phyloP scores from a whole-genome alignment of 2,888 invertebrate genomes.

The Lomographa bimaculata region DNA sequence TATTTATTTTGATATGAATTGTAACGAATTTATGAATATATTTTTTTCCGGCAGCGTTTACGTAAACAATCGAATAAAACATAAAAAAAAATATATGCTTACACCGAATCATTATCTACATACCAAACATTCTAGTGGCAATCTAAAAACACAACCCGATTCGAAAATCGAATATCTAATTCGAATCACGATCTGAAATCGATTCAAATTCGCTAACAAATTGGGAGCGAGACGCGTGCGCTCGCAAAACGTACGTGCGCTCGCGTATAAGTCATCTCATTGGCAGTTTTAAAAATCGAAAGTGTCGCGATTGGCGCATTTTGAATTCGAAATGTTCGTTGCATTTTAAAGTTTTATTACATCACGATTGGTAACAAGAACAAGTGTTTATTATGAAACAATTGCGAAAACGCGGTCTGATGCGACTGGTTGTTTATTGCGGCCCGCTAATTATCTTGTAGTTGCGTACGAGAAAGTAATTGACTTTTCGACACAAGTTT shows the following conservation, averaged over 20 bases:
- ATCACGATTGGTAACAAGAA: conserved; percentile 34
- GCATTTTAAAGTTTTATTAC: conserved; percentile 34
- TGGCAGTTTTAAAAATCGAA: conserved; percentile 55
- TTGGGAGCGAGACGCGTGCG: conserved; percentile 29
- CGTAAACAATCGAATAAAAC: too few species aligned
- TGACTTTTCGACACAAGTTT: conserved; percentile 6
- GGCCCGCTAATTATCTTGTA: conserved; percentile 17
- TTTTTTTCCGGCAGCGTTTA: too few species aligned
- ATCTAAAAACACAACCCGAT: conserved; percentile 37
- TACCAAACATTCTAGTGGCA: conserved; percentile 45
- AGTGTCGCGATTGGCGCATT: conserved; percentile 52
- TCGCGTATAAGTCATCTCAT: conserved; percentile 31
- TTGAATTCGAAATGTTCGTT: conserved; percentile 45
- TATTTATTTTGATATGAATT: too few species aligned
- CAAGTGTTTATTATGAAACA: conserved; percentile 49
- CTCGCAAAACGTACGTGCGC: conserved; percentile 22
- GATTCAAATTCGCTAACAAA: conserved; percentile 31
- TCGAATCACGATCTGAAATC: conserved; percentile 49
- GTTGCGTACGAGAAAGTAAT: conserved; percentile 17
- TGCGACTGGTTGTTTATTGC: conserved; percentile 41
- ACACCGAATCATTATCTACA: too few species aligned
- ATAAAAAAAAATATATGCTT: too few species aligned
- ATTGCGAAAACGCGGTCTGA: conserved; percentile 51
- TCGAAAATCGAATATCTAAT: conserved; percentile 48
- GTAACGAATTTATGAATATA: too few species aligned